Evolutionary conservation across 2,113 vertebrate species (phyloP).

Genomic region (Phodopus roborovskii): DNA sequence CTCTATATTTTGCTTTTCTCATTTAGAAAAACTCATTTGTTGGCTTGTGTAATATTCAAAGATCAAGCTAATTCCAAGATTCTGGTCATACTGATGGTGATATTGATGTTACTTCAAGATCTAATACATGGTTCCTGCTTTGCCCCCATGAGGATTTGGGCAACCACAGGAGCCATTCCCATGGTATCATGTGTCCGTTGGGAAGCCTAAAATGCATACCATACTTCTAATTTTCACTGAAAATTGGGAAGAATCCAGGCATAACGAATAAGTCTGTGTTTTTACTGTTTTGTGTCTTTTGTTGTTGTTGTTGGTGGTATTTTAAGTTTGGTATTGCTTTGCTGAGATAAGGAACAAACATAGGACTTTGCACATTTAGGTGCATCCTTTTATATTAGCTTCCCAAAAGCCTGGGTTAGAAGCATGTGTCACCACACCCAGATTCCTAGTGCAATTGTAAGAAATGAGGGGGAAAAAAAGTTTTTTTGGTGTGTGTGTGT

Average conservation of each 20-base stretch:
- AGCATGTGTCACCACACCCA: neutral
- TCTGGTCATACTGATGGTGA: neutral
- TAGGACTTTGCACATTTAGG: no score
- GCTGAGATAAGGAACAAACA: neutral
- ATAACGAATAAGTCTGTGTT: neutral
- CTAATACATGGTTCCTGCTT: neutral
- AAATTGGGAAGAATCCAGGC: neutral
- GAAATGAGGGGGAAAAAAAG: neutral
- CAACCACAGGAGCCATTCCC: neutral
- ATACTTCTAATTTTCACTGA: neutral
- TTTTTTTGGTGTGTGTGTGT: neutral
- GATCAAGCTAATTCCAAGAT: neutral
- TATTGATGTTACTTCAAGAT: neutral
- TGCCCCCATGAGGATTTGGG: neutral
- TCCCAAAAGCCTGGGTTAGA: neutral
- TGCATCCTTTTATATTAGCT: neutral
- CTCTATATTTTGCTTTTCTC: neutral
- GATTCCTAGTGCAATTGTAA: neutral
- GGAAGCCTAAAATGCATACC: neutral
- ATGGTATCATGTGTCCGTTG: neutral
- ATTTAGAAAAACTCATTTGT: neutral
- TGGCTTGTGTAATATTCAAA: neutral
- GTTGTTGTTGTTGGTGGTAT: neutral
- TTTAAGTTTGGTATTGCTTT: neutral
- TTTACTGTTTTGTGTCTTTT: neutral